A percentile compares a stretch with the other conserved stretches of the same genome.
Conservation (phyloP, 2,888 invertebrate genomes). For the Apotomis betuletana region DNA sequence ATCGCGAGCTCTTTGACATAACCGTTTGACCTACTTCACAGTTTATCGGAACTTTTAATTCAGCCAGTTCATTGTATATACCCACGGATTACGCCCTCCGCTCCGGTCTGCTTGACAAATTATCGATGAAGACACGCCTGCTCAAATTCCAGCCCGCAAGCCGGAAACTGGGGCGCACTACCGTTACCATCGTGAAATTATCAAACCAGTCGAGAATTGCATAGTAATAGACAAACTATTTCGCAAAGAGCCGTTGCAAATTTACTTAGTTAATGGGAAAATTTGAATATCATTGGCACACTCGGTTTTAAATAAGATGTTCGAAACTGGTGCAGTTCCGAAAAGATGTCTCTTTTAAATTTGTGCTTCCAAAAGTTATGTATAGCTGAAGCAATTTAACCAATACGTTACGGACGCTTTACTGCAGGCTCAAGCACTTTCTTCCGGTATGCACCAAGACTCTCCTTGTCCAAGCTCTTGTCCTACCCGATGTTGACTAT, state of each 20-base stretch:
- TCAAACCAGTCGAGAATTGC: constrained; percentile 63
- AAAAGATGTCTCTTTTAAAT: no score
- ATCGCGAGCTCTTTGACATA: constrained; percentile 33
- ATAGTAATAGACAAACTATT: constrained; percentile 11
- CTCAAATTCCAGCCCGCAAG: constrained; percentile 68
- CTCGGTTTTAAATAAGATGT: no score
- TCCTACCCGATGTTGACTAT: no score
- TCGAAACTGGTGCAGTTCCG: no score
- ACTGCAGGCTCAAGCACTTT: no score
- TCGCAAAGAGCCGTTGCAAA: background rate
- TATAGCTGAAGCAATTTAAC: no score
- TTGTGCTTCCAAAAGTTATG: no score
- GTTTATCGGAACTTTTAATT: constrained; percentile 50
- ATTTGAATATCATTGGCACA: background rate
- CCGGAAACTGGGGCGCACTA: constrained; percentile 75
- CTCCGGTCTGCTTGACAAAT: constrained; percentile 64
- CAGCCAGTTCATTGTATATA: constrained; percentile 49
- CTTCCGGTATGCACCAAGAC: no score
- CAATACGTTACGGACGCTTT: no score
- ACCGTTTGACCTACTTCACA: constrained; percentile 42
- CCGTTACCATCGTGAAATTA: constrained; percentile 76
- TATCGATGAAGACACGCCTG: constrained; percentile 72
- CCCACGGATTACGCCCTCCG: constrained; percentile 49
- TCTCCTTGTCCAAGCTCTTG: no score
- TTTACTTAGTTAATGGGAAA: background rate